A percentile compares a stretch with the other conserved stretches of the same genome.
Conservation (phyloP, 2,888 invertebrate genomes). For the Lamproptera curius region DNA sequence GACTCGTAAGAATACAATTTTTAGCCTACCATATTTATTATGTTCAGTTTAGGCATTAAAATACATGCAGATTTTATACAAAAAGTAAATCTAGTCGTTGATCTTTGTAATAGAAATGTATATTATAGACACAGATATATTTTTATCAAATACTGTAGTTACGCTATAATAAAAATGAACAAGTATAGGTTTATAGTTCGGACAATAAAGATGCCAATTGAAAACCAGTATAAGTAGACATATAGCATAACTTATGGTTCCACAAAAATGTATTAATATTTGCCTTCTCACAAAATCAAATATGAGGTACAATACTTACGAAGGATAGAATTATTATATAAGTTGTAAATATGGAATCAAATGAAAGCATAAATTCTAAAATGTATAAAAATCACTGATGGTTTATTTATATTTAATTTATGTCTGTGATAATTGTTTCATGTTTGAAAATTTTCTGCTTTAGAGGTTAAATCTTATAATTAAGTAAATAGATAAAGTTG, state of each 20-base stretch:
- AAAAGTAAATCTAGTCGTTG: too few relatives aligned
- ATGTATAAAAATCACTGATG: slow-evolving; percentile 53
- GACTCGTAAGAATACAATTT: too few relatives aligned
- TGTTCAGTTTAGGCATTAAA: too few relatives aligned
- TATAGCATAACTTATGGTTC: background rate
- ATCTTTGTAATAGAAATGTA: background rate
- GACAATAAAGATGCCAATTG: slow-evolving; percentile 43
- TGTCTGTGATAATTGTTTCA: slow-evolving; percentile 50
- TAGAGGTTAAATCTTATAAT: too few relatives aligned
- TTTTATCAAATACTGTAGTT: slow-evolving; percentile 13
- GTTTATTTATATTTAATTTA: slow-evolving; percentile 42
- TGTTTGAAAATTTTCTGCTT: slow-evolving; percentile 12
- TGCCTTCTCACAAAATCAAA: slow-evolving; percentile 27
- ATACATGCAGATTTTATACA: too few relatives aligned
- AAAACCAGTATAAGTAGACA: slow-evolving; percentile 21
- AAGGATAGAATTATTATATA: slow-evolving; percentile 26
- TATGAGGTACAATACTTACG: background rate
- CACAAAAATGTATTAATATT: slow-evolving; percentile 18
- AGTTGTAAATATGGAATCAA: slow-evolving; percentile 57
- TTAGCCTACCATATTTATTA: too few relatives aligned
- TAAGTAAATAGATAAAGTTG: too few relatives aligned
- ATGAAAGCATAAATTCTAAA: slow-evolving; percentile 75
- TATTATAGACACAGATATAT: slow-evolving; percentile 3
- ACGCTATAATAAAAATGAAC: slow-evolving; percentile 35
- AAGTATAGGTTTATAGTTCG: slow-evolving; percentile 41